These are phyloP conservation scores for Parascotia fuliginaria DNA, from an alignment of 2,888 invertebrate species.

Conservation along the genomic window DNA sequence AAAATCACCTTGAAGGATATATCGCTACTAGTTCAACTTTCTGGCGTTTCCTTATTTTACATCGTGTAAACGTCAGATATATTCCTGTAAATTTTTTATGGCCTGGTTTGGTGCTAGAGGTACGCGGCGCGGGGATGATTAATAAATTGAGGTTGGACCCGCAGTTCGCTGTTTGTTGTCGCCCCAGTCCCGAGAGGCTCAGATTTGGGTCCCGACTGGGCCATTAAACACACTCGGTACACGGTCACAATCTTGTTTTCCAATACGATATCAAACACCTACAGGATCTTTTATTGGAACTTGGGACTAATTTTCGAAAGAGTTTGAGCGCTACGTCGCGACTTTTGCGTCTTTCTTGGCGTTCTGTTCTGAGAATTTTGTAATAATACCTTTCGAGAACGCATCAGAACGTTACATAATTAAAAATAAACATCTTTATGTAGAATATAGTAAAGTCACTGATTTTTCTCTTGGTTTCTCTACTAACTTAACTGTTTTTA, in stretches of 20 bases:
- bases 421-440: no score
- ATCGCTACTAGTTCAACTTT: no score
- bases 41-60: slow-evolving; percentile 47
- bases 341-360: not conserved
- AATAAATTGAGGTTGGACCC: slow-evolving; percentile 58
- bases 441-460: no score
- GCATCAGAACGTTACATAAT: no score
- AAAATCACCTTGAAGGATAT: not conserved
- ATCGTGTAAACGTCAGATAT: slow-evolving; percentile 41
- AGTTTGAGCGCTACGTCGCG: slow-evolving; percentile 29
- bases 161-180: slow-evolving; percentile 50
- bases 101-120: slow-evolving; percentile 17
- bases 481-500: no score
- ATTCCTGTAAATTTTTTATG: slow-evolving; percentile 56
- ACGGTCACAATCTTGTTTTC: slow-evolving; percentile 53
- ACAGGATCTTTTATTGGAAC: slow-evolving; percentile 31
- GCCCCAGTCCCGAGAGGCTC: slow-evolving; percentile 43
- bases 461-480: no score
- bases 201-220: slow-evolving; percentile 36
- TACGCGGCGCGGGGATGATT: slow-evolving; percentile 38
- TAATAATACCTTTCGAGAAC: no score
- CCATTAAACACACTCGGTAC: slow-evolving; percentile 61
- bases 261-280: slow-evolving; percentile 41
- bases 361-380: no score
- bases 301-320: slow-evolving; percentile 31